These are phyloP conservation scores for Diplodus puntazzo DNA, from an alignment of 2,797 vertebrate genomes.

Conservation along the genomic window DNA sequence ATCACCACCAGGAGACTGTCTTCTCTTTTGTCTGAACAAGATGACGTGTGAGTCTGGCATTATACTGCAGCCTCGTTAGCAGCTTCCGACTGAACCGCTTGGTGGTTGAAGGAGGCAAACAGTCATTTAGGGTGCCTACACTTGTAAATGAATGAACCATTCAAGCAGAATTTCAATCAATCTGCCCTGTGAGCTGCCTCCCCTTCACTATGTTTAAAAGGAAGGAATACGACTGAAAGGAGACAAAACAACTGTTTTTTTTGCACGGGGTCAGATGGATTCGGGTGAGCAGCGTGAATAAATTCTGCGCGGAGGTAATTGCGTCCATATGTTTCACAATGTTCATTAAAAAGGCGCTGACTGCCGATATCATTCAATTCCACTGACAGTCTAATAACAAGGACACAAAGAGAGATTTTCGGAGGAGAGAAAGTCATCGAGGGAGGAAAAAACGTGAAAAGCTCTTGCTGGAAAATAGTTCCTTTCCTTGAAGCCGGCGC, in stretches of 20 bases:
- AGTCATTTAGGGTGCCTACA: neutral
- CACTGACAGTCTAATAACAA: slow-evolving; percentile 5
- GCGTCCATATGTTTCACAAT: slow-evolving; percentile 12
- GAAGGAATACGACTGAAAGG: neutral
- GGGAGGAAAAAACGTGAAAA: neutral
- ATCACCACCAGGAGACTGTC: too few relatives aligned
- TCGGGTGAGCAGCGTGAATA: slow-evolving; percentile 8
- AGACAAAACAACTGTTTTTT: neutral
- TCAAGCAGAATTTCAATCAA: too few relatives aligned
- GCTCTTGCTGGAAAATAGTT: neutral
- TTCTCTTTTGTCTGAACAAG: neutral
- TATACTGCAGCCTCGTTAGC: neutral
- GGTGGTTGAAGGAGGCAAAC: too few relatives aligned
- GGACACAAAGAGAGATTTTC: slow-evolving; percentile 6
- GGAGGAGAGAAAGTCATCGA: neutral
- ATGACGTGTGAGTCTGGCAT: neutral
- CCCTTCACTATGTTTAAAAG: neutral
- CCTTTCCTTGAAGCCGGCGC: slow-evolving; percentile 22
- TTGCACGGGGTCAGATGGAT: neutral
- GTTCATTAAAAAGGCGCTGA: slow-evolving; percentile 37
- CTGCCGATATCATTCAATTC: neutral
- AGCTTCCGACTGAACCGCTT: neutral
- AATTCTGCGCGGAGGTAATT: slow-evolving; percentile 15
- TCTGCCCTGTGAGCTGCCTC: neutral
- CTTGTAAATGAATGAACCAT: neutral